These are phyloP conservation scores for Neoascia interrupta DNA, from an alignment of 2,888 invertebrate genomes.

Conservation along the genomic window DNA sequence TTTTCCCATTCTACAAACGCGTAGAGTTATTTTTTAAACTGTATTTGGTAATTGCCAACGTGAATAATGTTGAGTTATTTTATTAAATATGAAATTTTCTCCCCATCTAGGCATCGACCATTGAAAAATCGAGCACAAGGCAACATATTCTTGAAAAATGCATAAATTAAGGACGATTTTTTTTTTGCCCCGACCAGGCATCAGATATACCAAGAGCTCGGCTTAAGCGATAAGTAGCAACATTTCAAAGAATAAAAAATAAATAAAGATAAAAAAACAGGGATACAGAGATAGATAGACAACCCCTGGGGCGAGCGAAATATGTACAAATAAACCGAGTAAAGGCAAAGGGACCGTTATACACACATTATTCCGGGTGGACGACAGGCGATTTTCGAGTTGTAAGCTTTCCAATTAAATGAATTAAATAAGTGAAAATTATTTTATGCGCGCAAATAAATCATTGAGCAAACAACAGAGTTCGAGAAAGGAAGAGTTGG, in stretches of 20 bases:
- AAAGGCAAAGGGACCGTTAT: neutral
- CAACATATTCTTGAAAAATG: conserved; percentile 60
- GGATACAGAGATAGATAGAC: conserved; percentile 24
- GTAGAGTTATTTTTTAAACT: no score
- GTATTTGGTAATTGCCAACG: conserved; percentile 45
- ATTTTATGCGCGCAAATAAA: conserved; percentile 68
- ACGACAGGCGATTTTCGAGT: conserved; percentile 64
- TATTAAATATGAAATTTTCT: conserved; percentile 50
- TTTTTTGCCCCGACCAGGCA: neutral
- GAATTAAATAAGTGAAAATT: conserved; percentile 68
- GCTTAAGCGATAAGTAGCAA: conserved; percentile 61
- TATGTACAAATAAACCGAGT: conserved; percentile 20
- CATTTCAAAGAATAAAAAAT: conserved; percentile 54
- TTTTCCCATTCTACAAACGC: conserved; percentile 29
- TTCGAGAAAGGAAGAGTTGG: no score
- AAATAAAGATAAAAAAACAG: conserved; percentile 4
- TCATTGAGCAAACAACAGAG: conserved; percentile 57
- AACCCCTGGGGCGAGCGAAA: conserved; percentile 16
- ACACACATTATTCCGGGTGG: conserved; percentile 54
- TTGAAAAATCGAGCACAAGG: conserved; percentile 47
- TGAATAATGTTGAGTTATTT: conserved; percentile 59
- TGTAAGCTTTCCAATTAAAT: conserved; percentile 65
- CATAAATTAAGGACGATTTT: conserved; percentile 54
- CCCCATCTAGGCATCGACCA: conserved; percentile 4
- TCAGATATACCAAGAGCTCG: conserved; percentile 12